phyloP scores from a whole-genome alignment of 2,113 vertebrate species.

The Bufo bufo region DNA sequence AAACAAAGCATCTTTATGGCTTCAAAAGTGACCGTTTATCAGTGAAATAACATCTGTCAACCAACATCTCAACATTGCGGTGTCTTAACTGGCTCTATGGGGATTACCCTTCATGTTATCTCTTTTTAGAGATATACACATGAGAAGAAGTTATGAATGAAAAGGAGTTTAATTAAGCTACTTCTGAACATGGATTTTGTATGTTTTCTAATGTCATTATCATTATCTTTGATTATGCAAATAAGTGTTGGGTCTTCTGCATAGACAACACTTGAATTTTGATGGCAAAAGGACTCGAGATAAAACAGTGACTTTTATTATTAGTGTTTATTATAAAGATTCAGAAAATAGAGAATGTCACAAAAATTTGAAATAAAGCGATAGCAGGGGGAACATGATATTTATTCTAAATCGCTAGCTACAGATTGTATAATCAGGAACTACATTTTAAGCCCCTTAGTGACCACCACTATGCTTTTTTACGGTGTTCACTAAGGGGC shows the following conservation, averaged over 20 bases:
- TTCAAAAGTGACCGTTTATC: slow-evolving; percentile 54
- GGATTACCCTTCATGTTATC: slow-evolving; percentile 47
- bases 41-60: slow-evolving; percentile 53
- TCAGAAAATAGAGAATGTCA: neutral
- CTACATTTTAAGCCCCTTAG: no score
- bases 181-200: slow-evolving; percentile 55
- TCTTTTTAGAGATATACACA: slow-evolving; percentile 47
- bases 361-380: neutral
- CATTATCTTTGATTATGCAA: slow-evolving; percentile 56
- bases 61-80: slow-evolving; percentile 48
- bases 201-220: slow-evolving; percentile 56
- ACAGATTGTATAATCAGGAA: no score
- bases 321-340: neutral
- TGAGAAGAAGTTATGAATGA: slow-evolving; percentile 45
- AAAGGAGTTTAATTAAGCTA: slow-evolving; percentile 50
- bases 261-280: slow-evolving; percentile 21
- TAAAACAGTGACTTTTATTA: neutral
- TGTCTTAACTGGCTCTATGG: slow-evolving; percentile 38
- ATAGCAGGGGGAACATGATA: neutral
- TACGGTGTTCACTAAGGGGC: no score
- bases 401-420: neutral
- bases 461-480: no score
- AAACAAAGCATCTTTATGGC: slow-evolving; percentile 51
- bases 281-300: neutral
- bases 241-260: slow-evolving; percentile 30